Base-by-base conservation (phyloP, 2,888 invertebrate genomes). In the Alcis repandata region DNA sequence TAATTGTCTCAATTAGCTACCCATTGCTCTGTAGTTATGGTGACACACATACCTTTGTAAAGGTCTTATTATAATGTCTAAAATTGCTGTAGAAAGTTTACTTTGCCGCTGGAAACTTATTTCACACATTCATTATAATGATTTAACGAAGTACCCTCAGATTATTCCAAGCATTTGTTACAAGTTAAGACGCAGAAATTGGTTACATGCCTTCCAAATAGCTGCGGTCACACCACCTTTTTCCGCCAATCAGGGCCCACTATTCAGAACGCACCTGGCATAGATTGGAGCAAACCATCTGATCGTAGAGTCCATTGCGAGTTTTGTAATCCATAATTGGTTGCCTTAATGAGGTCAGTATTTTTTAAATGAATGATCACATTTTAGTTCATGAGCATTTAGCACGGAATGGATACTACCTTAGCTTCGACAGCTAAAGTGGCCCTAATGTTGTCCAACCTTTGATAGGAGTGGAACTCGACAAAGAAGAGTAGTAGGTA, bases 221-320 rank as follows among this genome's bases (percentile, higher is more conserved):
- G 27, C 54, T 40, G 33, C 75, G n/a, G 82, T 87, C 88, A 88
- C 84, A 84, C 88, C 88, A 87, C 83, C 64, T 51, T 43, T 79
- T 70, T 77, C 75, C 63, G 74, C 88, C 87, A 88, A 88, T 88
- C 79, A 79, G 52, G 53, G 59, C 43, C 22, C 13, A 33, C 11
- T 20, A 22, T 57, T 57, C 65, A 52, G 62, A 22, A 48, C 41
- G 43, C 43, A 43, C 48, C 56, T 56, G 46, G 49, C 15, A 17
- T 15, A 41, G 15, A 56, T 54, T 45, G 45, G 51, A 38, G 56
- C 49, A 32, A 56, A 33, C 22, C 45, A 43, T 46, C 3, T 17
- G 33, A 48, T 13, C 40, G 40, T 45, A 32, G 15, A 33, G 48
- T 36, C 13, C 11, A 54, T 54, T 48, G 33, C 60, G 60, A 22